Evolutionary conservation across 2,113 vertebrate species (phyloP).

Genomic region (Sardina pilchardus): DNA sequence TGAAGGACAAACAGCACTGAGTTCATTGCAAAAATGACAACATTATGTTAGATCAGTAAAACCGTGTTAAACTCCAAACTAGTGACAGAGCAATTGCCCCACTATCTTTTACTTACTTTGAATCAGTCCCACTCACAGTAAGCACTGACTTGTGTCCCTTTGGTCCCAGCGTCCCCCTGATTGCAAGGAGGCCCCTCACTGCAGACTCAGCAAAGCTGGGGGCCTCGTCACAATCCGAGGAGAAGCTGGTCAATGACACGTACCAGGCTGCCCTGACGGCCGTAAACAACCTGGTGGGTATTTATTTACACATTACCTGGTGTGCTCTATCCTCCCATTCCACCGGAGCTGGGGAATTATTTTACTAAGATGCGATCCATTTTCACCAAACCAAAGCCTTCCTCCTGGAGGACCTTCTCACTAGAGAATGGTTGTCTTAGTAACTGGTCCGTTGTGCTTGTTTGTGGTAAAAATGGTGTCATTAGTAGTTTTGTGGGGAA

Average conservation of each 20-base stretch:
- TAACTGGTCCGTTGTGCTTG: too few species aligned
- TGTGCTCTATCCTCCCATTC: neutral
- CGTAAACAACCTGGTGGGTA: conserved; percentile 76
- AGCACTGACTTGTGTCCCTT: conserved; percentile 10
- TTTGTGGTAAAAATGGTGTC: too few species aligned
- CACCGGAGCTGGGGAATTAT: neutral
- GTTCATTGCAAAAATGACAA: neutral
- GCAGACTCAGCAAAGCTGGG: conserved; percentile 54
- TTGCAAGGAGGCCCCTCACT: conserved; percentile 61
- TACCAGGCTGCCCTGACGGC: conserved; percentile 70
- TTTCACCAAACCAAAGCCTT: too few species aligned
- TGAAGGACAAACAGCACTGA: neutral
- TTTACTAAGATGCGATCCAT: too few species aligned
- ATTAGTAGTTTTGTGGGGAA: too few species aligned
- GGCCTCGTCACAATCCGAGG: conserved; percentile 52
- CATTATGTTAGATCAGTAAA: too few species aligned
- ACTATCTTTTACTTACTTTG: too few species aligned
- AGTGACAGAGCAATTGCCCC: too few species aligned
- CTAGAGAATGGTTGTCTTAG: too few species aligned
- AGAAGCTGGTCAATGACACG: conserved; percentile 68
- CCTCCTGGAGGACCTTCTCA: too few species aligned
- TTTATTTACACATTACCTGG: neutral
- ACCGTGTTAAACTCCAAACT: too few species aligned
- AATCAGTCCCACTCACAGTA: neutral
- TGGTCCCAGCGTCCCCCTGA: conserved; percentile 65